Evolutionary conservation across 2,888 invertebrate genomes (phyloP), one percentile per base, ranked within the genome.

Genomic region (Hoplodrina blanda): DNA sequence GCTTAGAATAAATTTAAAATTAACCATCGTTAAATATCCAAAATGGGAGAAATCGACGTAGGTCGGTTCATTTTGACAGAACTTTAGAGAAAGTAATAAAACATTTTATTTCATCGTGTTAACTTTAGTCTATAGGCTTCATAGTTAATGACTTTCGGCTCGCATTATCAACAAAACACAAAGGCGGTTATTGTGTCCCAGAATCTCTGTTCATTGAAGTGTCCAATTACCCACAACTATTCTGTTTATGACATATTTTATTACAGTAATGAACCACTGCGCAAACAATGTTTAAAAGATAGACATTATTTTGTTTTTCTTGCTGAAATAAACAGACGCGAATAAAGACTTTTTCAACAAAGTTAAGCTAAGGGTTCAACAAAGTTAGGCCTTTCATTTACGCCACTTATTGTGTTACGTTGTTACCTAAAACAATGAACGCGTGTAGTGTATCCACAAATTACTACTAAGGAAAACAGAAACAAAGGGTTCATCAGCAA

Each of bases 161-260:
- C 41, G 30, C 46, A 46, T 80, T 83, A 71, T 80, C 71, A 73
- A 52, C 37, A 13, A 33, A 63, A 74, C 25, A 74, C 70, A 84
- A 82, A 72, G 62, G 50, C n/a, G n/a, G 25, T 67, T 73, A 77
- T 80, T 80, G 59, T 71, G 62, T 73, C 62, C 20, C 59, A 72
- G 62, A 56, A 44, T 65, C 54, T 72, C 65, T 73, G 30, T 56
- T 67, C 80, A 81, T 79, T 75, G 53, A 80, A 77, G 75, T 71
- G 61, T 68, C 73, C 67, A 77, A 80, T 82, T 82, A 80, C 61
- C 71, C 20, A 65, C 59, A 49, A 59, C 65, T 56, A 17, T 15
- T 19, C 57, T 67, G 73, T 82, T 84, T 75, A 68, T 74, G 80
- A 66, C 69, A 73, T 66, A 82, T 76, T 83, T 80, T 76, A 82